phyloP scores from a whole-genome alignment of 35 echinoderm and acorn worm genomes.

The Heliocidaris erythrogramma region DNA sequence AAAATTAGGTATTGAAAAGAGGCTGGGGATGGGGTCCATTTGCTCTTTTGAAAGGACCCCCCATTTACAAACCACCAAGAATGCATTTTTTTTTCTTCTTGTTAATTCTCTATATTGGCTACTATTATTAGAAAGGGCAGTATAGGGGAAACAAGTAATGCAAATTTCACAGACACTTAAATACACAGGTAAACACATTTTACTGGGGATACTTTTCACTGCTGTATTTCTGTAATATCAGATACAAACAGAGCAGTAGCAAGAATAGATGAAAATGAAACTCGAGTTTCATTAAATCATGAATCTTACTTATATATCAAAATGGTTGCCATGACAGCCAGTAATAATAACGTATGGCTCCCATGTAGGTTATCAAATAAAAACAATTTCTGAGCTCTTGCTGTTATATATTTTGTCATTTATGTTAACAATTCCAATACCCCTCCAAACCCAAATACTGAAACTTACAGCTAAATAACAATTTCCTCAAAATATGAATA shows the following conservation, averaged over 20 bases:
- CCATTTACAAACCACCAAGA: background rate
- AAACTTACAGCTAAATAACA: background rate
- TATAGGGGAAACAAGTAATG: background rate
- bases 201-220: too few species aligned
- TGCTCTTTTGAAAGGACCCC: background rate
- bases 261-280: background rate
- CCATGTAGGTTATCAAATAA: too few species aligned
- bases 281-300: background rate
- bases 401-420: background rate
- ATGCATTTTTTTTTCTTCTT: background rate
- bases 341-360: too few species aligned
- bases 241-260: background rate
- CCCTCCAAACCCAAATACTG: background rate
- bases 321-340: too few species aligned
- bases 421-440: background rate
- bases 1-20: background rate
- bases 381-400: too few species aligned
- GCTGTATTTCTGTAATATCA: too few species aligned
- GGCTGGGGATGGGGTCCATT: background rate
- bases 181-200: too few species aligned
- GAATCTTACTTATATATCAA: background rate
- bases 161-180: background rate
- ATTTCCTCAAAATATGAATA: background rate
- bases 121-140: background rate
- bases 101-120: background rate